A percentile compares a stretch with the other conserved stretches of the same genome.
phyloP scores from a whole-genome alignment of 2,797 vertebrate genomes.

The Tamandua tetradactyla region DNA sequence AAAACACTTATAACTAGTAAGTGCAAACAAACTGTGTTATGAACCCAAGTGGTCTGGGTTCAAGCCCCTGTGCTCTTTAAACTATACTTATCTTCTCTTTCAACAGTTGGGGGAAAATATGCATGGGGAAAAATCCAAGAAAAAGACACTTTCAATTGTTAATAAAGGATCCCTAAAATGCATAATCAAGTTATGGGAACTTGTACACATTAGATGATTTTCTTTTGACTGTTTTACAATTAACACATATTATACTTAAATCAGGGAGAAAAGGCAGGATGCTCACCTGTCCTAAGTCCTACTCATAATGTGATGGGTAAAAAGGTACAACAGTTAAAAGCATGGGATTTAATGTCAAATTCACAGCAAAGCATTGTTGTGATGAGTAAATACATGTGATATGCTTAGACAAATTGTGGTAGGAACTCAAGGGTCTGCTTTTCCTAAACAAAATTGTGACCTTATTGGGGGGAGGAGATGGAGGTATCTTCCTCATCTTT shows the following conservation, averaged over 20 bases:
- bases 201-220: not conserved
- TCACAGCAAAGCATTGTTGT: not conserved
- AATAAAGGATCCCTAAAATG: not conserved
- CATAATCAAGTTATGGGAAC: not conserved
- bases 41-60: not conserved
- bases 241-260: not conserved
- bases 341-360: not conserved
- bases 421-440: not conserved
- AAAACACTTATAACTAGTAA: not conserved
- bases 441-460: not conserved
- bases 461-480: not conserved
- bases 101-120: not conserved
- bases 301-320: not conserved
- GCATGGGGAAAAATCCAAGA: not conserved
- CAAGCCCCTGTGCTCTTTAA: not conserved
- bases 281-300: not conserved
- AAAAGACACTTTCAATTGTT: not conserved
- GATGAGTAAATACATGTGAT: not conserved
- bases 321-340: fast-evolving
- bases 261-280: not conserved
- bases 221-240: not conserved
- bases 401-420: not conserved
- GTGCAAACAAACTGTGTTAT: not conserved
- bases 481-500: not conserved
- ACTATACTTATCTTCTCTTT: not conserved